Percentiles rank a stretch among this genome's conserved stretches.
These are phyloP conservation scores for Synodontis membranacea DNA, from an alignment of 2,113 vertebrate species.

Conservation along the genomic window DNA sequence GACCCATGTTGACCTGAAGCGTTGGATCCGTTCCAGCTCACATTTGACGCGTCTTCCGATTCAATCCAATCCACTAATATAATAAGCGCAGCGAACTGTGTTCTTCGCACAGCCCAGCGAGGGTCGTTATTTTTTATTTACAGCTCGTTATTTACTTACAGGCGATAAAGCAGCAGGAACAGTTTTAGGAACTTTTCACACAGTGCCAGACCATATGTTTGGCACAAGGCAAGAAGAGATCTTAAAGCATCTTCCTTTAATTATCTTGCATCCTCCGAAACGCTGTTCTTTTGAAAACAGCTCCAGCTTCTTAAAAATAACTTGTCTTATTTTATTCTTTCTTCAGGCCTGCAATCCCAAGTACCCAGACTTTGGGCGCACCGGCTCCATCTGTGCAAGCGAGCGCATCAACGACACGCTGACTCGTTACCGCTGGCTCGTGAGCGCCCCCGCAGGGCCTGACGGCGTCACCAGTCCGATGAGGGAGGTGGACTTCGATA, in stretches of 20 bases:
- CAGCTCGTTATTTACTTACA: conserved; percentile 1
- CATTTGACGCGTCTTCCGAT: background rate
- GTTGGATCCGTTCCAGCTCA: background rate
- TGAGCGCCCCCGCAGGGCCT: conserved; percentile 75
- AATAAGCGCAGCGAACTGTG: background rate
- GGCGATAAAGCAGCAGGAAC: background rate
- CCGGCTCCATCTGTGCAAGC: conserved; percentile 76
- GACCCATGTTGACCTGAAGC: background rate
- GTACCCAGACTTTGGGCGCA: conserved; percentile 82
- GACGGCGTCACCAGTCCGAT: conserved; percentile 82
- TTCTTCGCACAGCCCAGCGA: background rate
- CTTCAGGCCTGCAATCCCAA: conserved; percentile 81
- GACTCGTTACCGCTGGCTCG: conserved; percentile 80
- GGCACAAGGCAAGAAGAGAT: background rate
- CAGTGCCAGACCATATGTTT: background rate
- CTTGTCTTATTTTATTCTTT: background rate
- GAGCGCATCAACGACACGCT: conserved; percentile 83
- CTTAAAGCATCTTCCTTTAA: background rate
- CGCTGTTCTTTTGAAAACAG: background rate
- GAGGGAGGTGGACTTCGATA: conserved; percentile 81
- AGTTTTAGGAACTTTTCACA: background rate
- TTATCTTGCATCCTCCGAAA: background rate
- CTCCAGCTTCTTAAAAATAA: background rate
- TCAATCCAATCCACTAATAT: background rate
- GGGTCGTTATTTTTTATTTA: conserved; percentile 2